Evolutionary conservation across 2,888 invertebrate species (phyloP).

Genomic region (Sinelater perroti): DNA sequence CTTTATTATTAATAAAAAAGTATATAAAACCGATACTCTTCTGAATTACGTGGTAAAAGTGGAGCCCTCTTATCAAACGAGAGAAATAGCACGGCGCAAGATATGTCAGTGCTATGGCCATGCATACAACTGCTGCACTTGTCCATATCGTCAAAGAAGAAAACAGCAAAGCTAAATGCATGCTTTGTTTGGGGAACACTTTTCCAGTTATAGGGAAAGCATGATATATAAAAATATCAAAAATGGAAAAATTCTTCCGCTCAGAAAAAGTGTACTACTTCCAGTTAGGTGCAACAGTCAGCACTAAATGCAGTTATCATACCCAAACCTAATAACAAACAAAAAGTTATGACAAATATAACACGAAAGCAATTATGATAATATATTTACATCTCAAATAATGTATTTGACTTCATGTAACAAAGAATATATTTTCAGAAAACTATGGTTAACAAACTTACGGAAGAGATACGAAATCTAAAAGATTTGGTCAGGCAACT

Average conservation of each 20-base stretch:
- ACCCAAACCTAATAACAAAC: too few species aligned
- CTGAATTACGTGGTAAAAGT: background rate
- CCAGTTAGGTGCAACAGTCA: background rate
- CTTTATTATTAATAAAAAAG: background rate
- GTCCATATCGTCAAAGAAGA: slow-evolving; percentile 7
- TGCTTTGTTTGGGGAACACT: background rate
- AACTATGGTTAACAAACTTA: background rate
- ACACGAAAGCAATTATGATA: background rate
- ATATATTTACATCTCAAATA: background rate
- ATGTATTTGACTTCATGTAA: background rate
- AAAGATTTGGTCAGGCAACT: background rate
- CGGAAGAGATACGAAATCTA: background rate
- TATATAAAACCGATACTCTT: slow-evolving; percentile 1
- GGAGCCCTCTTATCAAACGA: background rate
- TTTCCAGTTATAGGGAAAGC: slow-evolving; percentile 4
- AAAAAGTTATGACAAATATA: background rate
- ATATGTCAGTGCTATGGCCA: too few species aligned
- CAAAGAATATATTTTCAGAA: background rate
- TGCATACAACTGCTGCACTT: slow-evolving; percentile 2
- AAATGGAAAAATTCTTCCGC: background rate
- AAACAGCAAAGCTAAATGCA: too few species aligned
- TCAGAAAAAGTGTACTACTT: background rate
- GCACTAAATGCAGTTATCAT: too few species aligned
- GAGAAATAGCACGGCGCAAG: background rate
- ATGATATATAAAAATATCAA: slow-evolving; percentile 2